Evolutionary conservation across 2,113 vertebrate genomes (phyloP), one percentile per base, ranked within the genome.

Genomic region (Festucalex cinctus): DNA sequence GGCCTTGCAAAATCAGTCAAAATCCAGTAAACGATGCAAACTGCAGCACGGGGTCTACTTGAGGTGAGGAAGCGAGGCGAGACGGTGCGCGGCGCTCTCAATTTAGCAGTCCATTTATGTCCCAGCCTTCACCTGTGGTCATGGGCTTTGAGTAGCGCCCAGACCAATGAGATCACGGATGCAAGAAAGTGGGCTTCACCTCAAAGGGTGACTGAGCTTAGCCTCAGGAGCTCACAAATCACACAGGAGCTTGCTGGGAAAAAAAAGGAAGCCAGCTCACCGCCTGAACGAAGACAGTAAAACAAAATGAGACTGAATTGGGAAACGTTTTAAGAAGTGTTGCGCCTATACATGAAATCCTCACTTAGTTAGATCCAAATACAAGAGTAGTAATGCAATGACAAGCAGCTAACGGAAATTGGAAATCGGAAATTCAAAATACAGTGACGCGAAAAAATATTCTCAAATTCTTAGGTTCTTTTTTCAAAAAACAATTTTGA

Each of bases 51-150:
- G 43, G 43, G 43, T 46, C 17, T 3, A 22, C 20, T n/a, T 24
- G 20, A 39, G 59, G 39, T 26, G 39, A 43, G 17, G 39, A 43
- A 19, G 39, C 26, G 7, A 36, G 36, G 37, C 60, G 16, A 62
- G 39, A 26, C 22, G 39, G 13, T 26, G 60, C 26, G 60, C 8
- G 60, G 39, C 39, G n/a, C 60, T 43, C 36, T 61, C 60, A 62
- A 43, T 62, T 62, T 62, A 62, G n/a, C 39, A 62, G 37, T 43
- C 7, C n/a, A 43, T 62, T 62, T 62, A 43, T 13, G 39, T 62
- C 39, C 16, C 7, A 62, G 60, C 39, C 60, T 43, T 62, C 60
- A 62, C 37, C n/a, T 43, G 39, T 43, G 37, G 60, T 62, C 39
- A 26, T 26, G 37, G 59, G 37, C 59, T 62, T 62, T 24, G 59